These are phyloP conservation scores for Corydoras maculifer DNA, from an alignment of 2,113 vertebrate species.

Conservation along the genomic window DNA sequence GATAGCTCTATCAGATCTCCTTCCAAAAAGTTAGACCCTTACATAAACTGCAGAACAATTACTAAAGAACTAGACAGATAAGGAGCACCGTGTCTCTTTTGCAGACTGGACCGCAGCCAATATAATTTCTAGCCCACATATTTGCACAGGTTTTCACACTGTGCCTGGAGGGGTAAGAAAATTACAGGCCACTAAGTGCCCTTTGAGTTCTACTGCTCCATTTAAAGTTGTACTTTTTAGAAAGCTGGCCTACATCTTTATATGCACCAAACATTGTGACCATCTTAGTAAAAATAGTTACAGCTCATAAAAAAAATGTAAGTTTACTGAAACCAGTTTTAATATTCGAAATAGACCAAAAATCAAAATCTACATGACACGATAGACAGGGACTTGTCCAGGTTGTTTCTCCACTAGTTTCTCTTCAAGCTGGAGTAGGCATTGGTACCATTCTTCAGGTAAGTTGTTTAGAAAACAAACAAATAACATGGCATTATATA, in stretches of 20 bases:
- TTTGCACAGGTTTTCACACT: neutral
- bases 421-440: no score
- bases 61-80: neutral
- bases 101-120: neutral
- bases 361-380: no score
- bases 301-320: no score
- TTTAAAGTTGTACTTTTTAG: neutral
- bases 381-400: no score
- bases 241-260: neutral
- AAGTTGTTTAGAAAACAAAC: no score
- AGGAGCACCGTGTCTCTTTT: conserved; percentile 1
- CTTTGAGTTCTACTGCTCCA: conserved; percentile 6
- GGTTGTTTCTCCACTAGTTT: no score
- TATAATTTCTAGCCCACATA: no score
- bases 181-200: conserved; percentile 2
- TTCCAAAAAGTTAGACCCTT: neutral
- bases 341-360: no score
- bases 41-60: neutral
- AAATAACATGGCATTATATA: no score
- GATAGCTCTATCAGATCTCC: conserved; percentile 1
- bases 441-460: no score
- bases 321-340: no score
- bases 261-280: neutral
- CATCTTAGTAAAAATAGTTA: neutral
- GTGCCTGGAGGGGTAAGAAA: neutral